phyloP scores from a whole-genome alignment of 2,113 vertebrate species.

The Vidua macroura region DNA sequence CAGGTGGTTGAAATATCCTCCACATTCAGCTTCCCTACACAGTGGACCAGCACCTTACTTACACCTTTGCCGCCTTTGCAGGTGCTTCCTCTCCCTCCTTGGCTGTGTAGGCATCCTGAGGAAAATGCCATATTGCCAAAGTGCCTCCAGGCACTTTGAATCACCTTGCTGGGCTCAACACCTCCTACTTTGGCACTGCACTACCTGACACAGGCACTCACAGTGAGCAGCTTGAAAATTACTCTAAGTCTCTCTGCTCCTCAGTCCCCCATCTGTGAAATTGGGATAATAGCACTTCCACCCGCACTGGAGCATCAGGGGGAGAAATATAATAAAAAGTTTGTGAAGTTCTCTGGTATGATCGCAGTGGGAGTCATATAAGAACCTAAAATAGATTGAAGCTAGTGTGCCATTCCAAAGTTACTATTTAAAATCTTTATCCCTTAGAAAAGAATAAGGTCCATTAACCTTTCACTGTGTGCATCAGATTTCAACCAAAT shows the following conservation, averaged over 20 bases:
- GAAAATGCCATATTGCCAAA: not conserved
- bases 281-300: constrained; percentile 51
- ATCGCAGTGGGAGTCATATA: constrained; percentile 52
- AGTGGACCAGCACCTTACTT: not conserved
- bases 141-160: not conserved
- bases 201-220: constrained; percentile 2
- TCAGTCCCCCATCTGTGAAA: constrained; percentile 50
- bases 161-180: not conserved
- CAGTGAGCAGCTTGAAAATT: constrained; percentile 48
- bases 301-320: not conserved
- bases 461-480: constrained; percentile 59
- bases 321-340: constrained; percentile 61
- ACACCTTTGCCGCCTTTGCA: not conserved
- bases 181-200: not conserved
- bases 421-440: constrained; percentile 61
- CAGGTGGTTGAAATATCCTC: not conserved
- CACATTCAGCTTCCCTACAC: not conserved
- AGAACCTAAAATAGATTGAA: constrained; percentile 64
- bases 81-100: not conserved
- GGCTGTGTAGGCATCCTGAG: not conserved
- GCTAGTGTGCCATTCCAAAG: constrained; percentile 49
- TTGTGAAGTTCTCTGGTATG: constrained; percentile 43
- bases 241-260: constrained; percentile 23
- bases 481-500: constrained; percentile 58
- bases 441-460: constrained; percentile 58